These are phyloP conservation scores for Rapana venosa DNA, from an alignment of 2,888 invertebrate genomes.

Conservation along the genomic window DNA sequence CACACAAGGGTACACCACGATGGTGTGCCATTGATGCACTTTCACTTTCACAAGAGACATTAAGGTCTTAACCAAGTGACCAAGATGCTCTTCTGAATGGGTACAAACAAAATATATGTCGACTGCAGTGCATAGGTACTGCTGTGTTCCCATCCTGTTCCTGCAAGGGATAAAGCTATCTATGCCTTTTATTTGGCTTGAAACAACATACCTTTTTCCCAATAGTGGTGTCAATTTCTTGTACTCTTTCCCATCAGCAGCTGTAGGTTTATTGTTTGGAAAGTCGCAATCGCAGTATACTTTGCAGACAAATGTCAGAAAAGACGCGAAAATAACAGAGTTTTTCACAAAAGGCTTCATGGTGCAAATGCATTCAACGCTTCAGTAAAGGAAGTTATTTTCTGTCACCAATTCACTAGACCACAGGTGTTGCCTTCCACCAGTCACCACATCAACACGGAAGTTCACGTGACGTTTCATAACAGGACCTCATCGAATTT, in stretches of 20 bases:
- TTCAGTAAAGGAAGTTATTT: neutral
- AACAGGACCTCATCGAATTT: neutral
- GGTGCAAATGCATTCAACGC: neutral
- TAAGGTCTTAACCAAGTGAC: too few species aligned
- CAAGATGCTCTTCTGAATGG: too few species aligned
- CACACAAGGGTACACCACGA: too few species aligned
- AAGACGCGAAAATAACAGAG: neutral
- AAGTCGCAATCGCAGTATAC: constrained; percentile 9
- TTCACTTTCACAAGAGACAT: too few species aligned
- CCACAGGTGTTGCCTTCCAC: constrained; percentile 20
- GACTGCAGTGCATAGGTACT: too few species aligned
- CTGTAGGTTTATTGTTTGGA: neutral
- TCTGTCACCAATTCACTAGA: neutral
- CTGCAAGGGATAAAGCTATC: too few species aligned
- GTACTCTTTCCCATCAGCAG: constrained; percentile 11
- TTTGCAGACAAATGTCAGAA: neutral
- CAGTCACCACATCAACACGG: constrained; percentile 36
- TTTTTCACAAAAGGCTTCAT: neutral
- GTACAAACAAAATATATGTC: too few species aligned
- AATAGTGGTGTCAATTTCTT: constrained; percentile 40
- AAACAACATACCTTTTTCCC: constrained; percentile 41
- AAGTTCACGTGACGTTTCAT: constrained; percentile 41
- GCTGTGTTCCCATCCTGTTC: too few species aligned
- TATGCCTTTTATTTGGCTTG: too few species aligned
- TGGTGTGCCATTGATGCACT: too few species aligned